phyloP scores from a whole-genome alignment of 2,888 invertebrate genomes.

The Tenodera sinensis region DNA sequence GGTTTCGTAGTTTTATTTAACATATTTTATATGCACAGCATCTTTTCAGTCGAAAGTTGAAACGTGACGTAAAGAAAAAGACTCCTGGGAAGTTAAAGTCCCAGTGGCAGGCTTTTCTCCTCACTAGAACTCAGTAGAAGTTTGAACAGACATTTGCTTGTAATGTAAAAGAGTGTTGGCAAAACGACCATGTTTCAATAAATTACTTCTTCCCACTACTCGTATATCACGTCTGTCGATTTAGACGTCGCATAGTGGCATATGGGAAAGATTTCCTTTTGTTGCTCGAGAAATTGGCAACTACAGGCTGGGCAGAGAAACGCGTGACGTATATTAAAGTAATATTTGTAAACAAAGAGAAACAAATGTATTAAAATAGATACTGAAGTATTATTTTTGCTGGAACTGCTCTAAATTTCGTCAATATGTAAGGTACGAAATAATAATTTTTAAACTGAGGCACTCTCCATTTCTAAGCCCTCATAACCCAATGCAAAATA shows the following conservation, averaged over 20 bases:
- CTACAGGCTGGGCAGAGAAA: not conserved
- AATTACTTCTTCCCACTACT: not conserved
- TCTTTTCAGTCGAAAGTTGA: not conserved
- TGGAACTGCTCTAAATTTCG: too few species aligned
- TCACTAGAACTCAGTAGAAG: not conserved
- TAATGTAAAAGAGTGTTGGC: not conserved
- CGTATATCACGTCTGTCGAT: not conserved
- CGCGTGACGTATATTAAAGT: too few species aligned
- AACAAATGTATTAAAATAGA: too few species aligned
- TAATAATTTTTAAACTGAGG: too few species aligned
- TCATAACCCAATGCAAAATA: too few species aligned
- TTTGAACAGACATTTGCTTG: not conserved
- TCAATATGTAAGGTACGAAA: too few species aligned
- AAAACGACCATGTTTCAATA: not conserved
- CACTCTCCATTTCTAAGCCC: too few species aligned
- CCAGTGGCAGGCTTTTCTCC: not conserved
- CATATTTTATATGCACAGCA: not conserved
- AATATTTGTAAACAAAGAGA: too few species aligned
- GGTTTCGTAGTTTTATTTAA: not conserved
- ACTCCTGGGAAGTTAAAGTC: not conserved
- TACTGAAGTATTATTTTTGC: too few species aligned
- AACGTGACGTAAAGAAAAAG: not conserved
- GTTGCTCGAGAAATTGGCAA: not conserved
- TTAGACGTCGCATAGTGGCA: not conserved
- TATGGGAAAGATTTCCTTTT: not conserved